Evolutionary conservation across 2,888 invertebrate species (phyloP), one percentile per base, ranked within the genome.

Genomic region (Cheilosia soror): DNA sequence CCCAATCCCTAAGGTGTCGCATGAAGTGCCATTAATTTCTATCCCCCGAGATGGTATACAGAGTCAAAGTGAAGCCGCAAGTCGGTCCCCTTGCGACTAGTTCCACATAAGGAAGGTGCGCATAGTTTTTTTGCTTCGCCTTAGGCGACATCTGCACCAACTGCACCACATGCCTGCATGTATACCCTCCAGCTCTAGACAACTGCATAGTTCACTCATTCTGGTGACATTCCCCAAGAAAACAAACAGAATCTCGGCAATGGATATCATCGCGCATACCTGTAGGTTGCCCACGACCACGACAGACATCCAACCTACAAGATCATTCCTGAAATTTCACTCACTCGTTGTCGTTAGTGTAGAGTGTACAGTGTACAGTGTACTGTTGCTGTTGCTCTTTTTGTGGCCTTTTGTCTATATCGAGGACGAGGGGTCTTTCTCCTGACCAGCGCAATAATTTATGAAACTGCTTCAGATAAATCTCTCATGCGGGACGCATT

Each of bases 1-100:
- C 47, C 47, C 7, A 58, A 20, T 69, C 68, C 68, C 76, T 25
- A 69, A 81, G 81, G 81, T 81, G 81, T 81, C 69, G 69, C 81
- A 76, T 57, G 25, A 75, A 76, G 81, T 81, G 81, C 81, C 81
- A 81, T 75, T 81, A 63, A 81, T 81, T 57, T 63, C 69, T 58
- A 69, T 63, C 75, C 49, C 75, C 44, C 72, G 31, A 63, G 57
- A 73, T 58, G 65, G 37, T 13, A 29, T 29, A 11, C 37, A 9
- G 37, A 53, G 62, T 75, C 81, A 81, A 81, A 81, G 81, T 15
- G 33, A 77, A 53, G 60, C 77, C 78, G 73, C 79, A 66, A 47
- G 44, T 47, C 47, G 6, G 15, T 53, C 47, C 40, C 53, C 63
- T 33, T 71, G 44, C 65, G 51, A 29, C 62, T 20, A 68, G 58